These are phyloP conservation scores for Eunapius fragilis DNA, from an alignment of 37 sponge, comb jelly and placozoan genomes.

Conservation along the genomic window DNA sequence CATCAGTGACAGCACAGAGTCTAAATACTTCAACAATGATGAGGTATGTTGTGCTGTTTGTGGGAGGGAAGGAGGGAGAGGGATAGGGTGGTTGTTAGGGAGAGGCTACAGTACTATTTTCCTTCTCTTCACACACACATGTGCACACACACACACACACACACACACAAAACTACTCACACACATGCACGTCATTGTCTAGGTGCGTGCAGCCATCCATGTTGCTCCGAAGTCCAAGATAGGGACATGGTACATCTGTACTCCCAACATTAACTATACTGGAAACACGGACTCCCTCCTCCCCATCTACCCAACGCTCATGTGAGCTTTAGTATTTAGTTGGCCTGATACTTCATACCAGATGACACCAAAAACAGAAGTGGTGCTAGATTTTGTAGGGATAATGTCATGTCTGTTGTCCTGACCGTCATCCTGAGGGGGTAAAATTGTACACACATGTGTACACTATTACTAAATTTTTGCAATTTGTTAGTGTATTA, in stretches of 20 bases:
- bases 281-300: conserved; percentile 47
- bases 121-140: neutral
- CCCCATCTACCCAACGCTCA: conserved; percentile 73
- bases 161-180: too few relatives aligned
- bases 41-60: conserved; percentile 28
- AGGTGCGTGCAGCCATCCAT: conserved; percentile 76
- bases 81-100: neutral
- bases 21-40: conserved; percentile 50
- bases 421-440: too few relatives aligned
- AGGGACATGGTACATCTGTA: conserved; percentile 68
- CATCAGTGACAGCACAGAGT: conserved; percentile 56
- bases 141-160: too few relatives aligned
- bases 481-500: too few relatives aligned
- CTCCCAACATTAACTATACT: conserved; percentile 42
- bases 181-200: neutral
- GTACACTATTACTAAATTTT: too few relatives aligned
- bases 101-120: neutral
- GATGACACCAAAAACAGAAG: too few relatives aligned
- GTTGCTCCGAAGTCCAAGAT: conserved; percentile 39
- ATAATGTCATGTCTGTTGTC: too few relatives aligned
- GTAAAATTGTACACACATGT: too few relatives aligned
- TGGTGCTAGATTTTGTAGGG: too few relatives aligned
- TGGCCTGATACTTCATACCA: too few relatives aligned
- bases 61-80: too few relatives aligned
- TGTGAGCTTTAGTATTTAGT: conserved; percentile 25